A percentile compares a stretch with the other conserved stretches of the same genome.
Evolutionary conservation across 2,888 invertebrate genomes (phyloP).

Genomic region (Platynereis dumerilii): DNA sequence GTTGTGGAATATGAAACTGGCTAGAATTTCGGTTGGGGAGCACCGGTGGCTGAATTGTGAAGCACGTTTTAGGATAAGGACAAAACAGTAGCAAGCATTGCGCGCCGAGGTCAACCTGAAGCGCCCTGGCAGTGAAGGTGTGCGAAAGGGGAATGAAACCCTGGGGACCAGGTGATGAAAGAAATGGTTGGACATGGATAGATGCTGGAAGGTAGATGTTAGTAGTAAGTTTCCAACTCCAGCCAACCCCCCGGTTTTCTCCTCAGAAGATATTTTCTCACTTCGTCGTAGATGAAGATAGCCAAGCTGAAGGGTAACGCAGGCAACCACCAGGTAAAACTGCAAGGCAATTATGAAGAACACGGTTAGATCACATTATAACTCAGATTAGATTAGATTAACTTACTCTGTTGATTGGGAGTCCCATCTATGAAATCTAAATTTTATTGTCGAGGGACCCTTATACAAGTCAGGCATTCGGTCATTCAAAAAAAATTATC

Average conservation of each 20-base stretch:
- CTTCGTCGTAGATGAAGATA: constrained; percentile 47
- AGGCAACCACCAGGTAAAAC: constrained; percentile 43
- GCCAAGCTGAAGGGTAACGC: constrained; percentile 41
- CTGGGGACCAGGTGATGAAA: neutral
- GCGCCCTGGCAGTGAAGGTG: neutral
- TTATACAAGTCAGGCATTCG: too few relatives aligned
- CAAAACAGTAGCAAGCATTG: too few relatives aligned
- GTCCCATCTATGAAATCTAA: too few relatives aligned
- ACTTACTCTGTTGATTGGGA: too few relatives aligned
- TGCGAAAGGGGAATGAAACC: neutral
- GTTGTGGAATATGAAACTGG: too few relatives aligned
- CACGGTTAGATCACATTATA: neutral
- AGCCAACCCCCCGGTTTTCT: constrained; percentile 41
- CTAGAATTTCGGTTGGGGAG: too few relatives aligned
- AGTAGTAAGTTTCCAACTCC: constrained; percentile 43
- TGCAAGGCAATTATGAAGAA: constrained; percentile 25
- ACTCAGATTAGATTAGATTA: too few relatives aligned
- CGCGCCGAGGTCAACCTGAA: too few relatives aligned
- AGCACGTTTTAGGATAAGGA: too few relatives aligned
- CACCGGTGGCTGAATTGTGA: too few relatives aligned
- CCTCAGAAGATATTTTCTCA: constrained; percentile 41
- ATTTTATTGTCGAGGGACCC: too few relatives aligned
- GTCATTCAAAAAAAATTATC: too few relatives aligned
- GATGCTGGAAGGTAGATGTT: constrained; percentile 12
- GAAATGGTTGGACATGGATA: neutral